These are phyloP conservation scores for Orthonychiurus folsomi DNA, from an alignment of 2,888 invertebrate genomes.

Conservation along the genomic window DNA sequence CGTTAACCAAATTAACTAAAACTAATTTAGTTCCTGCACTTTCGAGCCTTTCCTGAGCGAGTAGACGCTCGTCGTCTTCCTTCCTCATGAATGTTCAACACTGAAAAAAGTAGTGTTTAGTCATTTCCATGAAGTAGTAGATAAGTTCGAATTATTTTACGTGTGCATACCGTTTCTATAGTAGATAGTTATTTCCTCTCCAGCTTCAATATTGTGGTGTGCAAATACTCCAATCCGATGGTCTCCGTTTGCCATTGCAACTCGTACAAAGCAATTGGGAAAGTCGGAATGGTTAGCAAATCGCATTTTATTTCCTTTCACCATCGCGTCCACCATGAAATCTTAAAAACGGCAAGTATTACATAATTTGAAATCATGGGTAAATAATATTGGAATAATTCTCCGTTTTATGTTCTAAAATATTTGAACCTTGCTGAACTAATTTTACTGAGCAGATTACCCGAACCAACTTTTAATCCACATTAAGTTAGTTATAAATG, in stretches of 20 bases:
- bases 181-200: constrained; percentile 2
- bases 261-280: not conserved
- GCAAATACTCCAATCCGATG: constrained; percentile 5
- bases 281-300: constrained; percentile 6
- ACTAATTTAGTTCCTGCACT: no score
- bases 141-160: not conserved
- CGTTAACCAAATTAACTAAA: no score
- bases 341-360: not conserved
- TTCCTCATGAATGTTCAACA: not conserved
- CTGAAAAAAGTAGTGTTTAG: not conserved
- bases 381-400: no score
- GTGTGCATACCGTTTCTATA: constrained; percentile 3
- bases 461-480: no score
- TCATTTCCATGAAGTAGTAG: no score
- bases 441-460: no score
- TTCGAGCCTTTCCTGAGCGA: no score
- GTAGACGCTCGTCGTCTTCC: not conserved
- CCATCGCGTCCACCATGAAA: not conserved
- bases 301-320: constrained; percentile 3
- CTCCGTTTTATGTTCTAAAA: no score
- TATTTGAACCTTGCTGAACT: no score
- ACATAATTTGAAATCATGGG: no score
- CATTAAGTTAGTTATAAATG: no score
- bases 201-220: not conserved
- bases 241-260: not conserved